Evolutionary conservation across 2,797 vertebrate species (phyloP), one percentile per base, ranked within the genome.

Genomic region (Perdix hodgsoniae): DNA sequence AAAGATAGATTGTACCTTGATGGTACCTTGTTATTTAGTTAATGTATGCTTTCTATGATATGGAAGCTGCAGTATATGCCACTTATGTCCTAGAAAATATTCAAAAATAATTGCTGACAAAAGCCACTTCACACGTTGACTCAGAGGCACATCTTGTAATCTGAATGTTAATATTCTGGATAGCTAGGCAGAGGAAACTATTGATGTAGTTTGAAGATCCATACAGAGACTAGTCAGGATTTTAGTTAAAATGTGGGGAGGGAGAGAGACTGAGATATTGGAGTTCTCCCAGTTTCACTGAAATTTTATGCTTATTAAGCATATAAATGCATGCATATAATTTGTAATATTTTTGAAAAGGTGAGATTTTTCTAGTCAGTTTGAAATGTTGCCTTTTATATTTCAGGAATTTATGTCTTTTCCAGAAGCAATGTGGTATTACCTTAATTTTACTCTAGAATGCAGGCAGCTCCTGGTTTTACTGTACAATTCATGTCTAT

Each of bases 101-200:
- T 97, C 96, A 96, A 96, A 97, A 97, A 97, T 98, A 97, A 97
- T 96, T 97, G 96, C 96, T 97, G 97, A 95, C 92, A 97, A 96
- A 97, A 95, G 91, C 96, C 93, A 92, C 94, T 97, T 96, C 93
- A 95, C 90, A 96, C 91, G 95, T 96, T 97, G 87, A 97, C 91
- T 96, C 91, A 93, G 93, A 97, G 88, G 95, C 96, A 94, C 64
- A 45, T 94, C 95, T 96, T 97, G 85, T 96, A 97, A 97, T 96
- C 90, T 96, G 97, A 97, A 96, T 97, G 96, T 96, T 97, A 97
- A 97, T 97, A 94, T 96, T 94, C 96, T 95, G 88, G 79, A 82
- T 96, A 91, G 92, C 91, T 97, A 86, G 91, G 92, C 92, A 96
- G 83, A 87, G 75, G 87, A 93, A 96, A 83, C 96, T 94, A 94